Evolutionary conservation across 2,888 invertebrate genomes (phyloP), one percentile per base, ranked within the genome.

Genomic region (Ochropacha duplaris): DNA sequence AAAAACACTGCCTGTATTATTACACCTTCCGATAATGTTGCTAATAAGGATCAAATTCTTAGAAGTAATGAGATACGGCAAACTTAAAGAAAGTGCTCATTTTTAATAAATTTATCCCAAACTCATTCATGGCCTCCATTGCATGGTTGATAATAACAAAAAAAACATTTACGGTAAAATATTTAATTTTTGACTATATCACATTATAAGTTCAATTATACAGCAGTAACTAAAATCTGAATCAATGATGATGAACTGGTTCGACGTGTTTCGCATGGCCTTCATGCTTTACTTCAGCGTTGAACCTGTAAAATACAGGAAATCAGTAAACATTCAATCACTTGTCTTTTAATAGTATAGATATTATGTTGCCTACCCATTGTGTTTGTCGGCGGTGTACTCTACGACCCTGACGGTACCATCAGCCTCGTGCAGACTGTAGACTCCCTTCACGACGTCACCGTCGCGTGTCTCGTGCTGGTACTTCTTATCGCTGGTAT

Each of bases 361-460:
- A n/a, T 39, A 39, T 16, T n/a, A n/a, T 16, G 12, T 39, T 14
- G 26, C 36, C 54, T 86, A 75, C 92, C 84, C 80, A 34, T 68
- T 66, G 54, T 79, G 74, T 22, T 79, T 68, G 62, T 82, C 78
- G 6, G 70, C 74, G 51, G 72, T 62, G 64, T 82, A 82, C 56
- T 80, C 69, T 22, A 82, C 79, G 34, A 71, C 58, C 36, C 81
- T 69, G 64, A 88, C 71, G 68, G 90, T 87, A 60, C 93, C 93
- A 55, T 89, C 92, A 39, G 93, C 87, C 69, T 93, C 88, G 66
- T 90, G 88, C 54, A 93, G 81, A 49, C 85, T 86, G 78, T 94
- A 94, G 72, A 90, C 67, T 19, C 94, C 94, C 73, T 92, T 89
- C 55, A 94, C 94, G 49, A 86, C 88, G 70, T 94, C 90, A 31